Conservation (phyloP, 2,888 invertebrate species). For the Nephrotoma guestfalica region DNA sequence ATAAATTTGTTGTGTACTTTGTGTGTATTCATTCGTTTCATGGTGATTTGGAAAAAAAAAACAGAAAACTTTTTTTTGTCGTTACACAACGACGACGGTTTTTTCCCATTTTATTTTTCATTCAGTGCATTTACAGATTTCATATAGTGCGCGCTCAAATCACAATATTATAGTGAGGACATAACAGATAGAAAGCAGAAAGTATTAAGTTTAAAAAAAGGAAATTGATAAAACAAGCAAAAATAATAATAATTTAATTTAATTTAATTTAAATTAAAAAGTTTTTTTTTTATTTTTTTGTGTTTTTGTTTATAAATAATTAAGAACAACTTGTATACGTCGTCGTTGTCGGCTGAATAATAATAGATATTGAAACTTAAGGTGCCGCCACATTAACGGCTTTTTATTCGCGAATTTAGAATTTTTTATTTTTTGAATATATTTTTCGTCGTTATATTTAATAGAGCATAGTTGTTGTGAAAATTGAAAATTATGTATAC, state of each 20-base stretch:
- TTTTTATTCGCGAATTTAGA: not conserved
- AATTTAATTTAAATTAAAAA: not conserved
- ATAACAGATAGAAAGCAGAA: not conserved
- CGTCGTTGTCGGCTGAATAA: not conserved
- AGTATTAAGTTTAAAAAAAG: not conserved
- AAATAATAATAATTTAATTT: not conserved
- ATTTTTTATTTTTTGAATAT: not conserved
- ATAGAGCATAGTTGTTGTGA: not conserved
- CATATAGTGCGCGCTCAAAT: not conserved
- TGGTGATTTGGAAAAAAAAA: not conserved
- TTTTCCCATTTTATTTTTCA: not conserved
- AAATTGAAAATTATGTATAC: not conserved
- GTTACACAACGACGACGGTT: not conserved
- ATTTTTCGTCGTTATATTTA: not conserved
- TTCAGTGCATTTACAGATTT: not conserved
- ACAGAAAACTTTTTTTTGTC: not conserved
- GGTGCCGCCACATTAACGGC: not conserved
- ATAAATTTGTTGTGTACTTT: not conserved
- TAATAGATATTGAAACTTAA: not conserved
- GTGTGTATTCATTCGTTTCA: not conserved
- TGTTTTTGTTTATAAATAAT: not conserved
- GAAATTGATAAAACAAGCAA: not conserved
- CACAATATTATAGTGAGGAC: not conserved
- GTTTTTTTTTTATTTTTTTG: not conserved
- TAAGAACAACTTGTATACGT: not conserved